phyloP scores from a whole-genome alignment of 1,140 invertebrate species.

The Neodiprion virginianus region DNA sequence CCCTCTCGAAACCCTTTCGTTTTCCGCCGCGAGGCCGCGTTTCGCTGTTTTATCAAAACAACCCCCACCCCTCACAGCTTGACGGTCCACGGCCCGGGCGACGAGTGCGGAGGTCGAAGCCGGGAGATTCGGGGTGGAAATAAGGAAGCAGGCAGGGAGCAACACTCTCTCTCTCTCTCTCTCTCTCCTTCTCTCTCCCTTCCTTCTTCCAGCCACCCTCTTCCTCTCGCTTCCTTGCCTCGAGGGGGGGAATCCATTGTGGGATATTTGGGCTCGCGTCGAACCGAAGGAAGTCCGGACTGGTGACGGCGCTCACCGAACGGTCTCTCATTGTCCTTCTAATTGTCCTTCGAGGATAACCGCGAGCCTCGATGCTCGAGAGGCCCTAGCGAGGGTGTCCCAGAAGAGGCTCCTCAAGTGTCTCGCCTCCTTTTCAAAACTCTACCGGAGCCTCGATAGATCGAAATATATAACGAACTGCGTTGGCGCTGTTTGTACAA shows the following conservation, averaged over 20 bases:
- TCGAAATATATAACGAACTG: neutral
- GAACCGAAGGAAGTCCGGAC: neutral
- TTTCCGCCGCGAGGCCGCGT: neutral
- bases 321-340: neutral
- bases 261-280: conserved; percentile 4
- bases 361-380: neutral
- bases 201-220: no score
- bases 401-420: neutral
- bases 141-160: neutral
- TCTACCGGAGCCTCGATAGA: neutral
- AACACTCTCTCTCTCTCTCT: neutral
- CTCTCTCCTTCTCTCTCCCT: neutral
- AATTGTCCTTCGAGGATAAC: conserved; percentile 1
- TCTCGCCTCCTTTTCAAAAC: conserved; percentile 3
- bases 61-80: conserved; percentile 1
- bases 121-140: neutral
- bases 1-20: neutral
- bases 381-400: neutral
- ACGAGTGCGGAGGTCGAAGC: conserved; percentile 31
- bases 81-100: conserved; percentile 32
- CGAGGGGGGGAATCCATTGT: neutral
- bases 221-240: neutral
- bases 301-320: neutral
- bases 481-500: neutral
- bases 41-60: conserved; percentile 9